Evolutionary conservation across 2,797 vertebrate genomes (phyloP).

Genomic region (Odontamblyopus rebecca): DNA sequence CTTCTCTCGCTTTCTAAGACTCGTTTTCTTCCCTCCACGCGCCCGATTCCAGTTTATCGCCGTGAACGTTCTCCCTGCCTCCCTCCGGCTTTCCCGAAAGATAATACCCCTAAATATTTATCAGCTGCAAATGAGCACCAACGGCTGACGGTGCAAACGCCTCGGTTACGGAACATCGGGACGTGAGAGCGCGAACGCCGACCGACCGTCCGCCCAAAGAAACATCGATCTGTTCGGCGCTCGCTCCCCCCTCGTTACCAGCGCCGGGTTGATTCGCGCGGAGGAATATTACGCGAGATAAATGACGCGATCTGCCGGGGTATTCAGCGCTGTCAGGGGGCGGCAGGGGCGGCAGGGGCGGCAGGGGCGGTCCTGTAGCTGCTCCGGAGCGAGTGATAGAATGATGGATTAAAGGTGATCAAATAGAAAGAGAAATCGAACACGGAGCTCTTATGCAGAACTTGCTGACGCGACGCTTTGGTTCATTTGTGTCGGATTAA

Average conservation of each 20-base stretch:
- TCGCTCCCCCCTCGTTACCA: constrained; percentile 67
- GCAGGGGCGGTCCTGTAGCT: constrained; percentile 34
- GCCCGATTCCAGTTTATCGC: not conserved
- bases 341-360: not conserved
- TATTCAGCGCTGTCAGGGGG: constrained; percentile 67
- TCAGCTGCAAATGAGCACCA: constrained; percentile 32
- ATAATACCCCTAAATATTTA: constrained; percentile 41
- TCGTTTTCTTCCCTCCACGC: too few relatives aligned
- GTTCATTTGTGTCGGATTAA: not conserved
- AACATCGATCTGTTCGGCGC: constrained; percentile 62
- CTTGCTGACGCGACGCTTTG: constrained; percentile 36
- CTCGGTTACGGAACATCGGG: constrained; percentile 19
- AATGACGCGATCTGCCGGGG: constrained; percentile 73
- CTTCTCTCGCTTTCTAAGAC: too few relatives aligned
- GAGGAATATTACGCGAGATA: constrained; percentile 73
- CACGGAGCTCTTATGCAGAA: constrained; percentile 28
- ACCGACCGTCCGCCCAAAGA: not conserved
- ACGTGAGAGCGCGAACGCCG: constrained; percentile 1
- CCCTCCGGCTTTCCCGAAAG: constrained; percentile 1
- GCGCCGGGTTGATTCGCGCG: constrained; percentile 68
- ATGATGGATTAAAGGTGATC: constrained; percentile 70
- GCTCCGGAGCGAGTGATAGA: constrained; percentile 49
- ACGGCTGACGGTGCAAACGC: constrained; percentile 34
- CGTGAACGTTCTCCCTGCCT: constrained; percentile 9
- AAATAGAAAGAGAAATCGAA: constrained; percentile 54